A percentile compares a stretch with the other conserved stretches of the same genome.
Conservation (phyloP, 2,888 invertebrate species). For the Alloplasta piceator region DNA sequence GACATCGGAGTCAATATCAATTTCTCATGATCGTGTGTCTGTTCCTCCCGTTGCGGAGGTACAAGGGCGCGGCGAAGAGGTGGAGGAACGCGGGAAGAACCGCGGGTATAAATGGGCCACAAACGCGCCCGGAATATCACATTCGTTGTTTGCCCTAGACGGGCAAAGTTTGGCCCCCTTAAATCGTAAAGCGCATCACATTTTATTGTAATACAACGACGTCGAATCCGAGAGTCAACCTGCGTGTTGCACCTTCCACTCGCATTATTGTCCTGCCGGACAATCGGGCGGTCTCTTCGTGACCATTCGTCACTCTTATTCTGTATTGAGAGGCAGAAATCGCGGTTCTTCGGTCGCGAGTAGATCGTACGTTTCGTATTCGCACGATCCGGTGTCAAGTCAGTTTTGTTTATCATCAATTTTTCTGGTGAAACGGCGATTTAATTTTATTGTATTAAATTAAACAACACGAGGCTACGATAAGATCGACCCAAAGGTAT, state of each 20-base stretch:
- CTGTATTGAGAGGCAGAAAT: too few species aligned
- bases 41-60: background rate
- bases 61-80: slow-evolving; percentile 68
- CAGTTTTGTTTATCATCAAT: background rate
- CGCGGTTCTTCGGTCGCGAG: slow-evolving; percentile 36
- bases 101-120: slow-evolving; percentile 82
- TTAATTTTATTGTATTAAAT: too few species aligned
- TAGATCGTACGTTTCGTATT: background rate
- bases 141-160: slow-evolving; percentile 79
- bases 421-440: background rate
- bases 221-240: too few species aligned
- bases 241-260: slow-evolving; percentile 22
- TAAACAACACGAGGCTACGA: too few species aligned
- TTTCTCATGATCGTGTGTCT: background rate
- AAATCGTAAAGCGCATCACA: slow-evolving; percentile 26
- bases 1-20: slow-evolving; percentile 14
- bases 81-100: slow-evolving; percentile 69
- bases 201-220: too few species aligned
- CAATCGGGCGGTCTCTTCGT: background rate
- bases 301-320: background rate
- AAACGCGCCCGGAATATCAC: slow-evolving; percentile 82
- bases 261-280: too few species aligned
- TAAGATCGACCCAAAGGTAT: too few species aligned
- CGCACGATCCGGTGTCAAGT: background rate
- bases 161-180: slow-evolving; percentile 72